Evolutionary conservation across 1,140 invertebrate genomes (phyloP), one percentile per base, ranked within the genome.

Genomic region (Brachionus plicatilis): DNA sequence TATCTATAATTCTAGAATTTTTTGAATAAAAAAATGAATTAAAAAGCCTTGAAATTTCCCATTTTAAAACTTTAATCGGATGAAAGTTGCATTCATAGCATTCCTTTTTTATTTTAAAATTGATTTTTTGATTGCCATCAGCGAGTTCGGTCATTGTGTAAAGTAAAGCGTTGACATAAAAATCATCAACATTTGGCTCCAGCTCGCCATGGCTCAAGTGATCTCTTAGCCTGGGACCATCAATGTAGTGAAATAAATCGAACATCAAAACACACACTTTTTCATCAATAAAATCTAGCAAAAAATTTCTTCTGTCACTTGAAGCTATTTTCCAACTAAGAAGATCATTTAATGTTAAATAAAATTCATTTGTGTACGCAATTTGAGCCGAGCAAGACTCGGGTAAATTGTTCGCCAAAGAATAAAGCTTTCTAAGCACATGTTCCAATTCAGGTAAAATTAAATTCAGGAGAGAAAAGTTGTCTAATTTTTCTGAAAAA

Each of bases 191-290:
- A 37, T 82, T 5, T 14, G 20, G 12, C 2, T 65, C 79, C 20
- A 82, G 12, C 43, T 82, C 53, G 24, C 79, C 79, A 37, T 82
- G 79, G 17, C 79, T 68, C 7, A 82, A 47, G 11, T 68, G 79
- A 65, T 82, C 79, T 82, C 79, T 60, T 27, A 82, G n/a, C 12
- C 79, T 24, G 60, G 79, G 79, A 43, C 79, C 79, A 68, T 82
- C 79, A 14, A 20, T 20, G 14, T 24, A 82, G 41, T 60, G n/a
- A 45, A 82, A 82, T 17, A 82, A 45, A 60, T 82, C 79, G 27
- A 65, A 45, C 27, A 68, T 68, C 5, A 82, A 37, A 37, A 37
- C n/a, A 12, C 11, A 68, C 3, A 12, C 4, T 4, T 82, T 17
- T 37, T 20, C 5, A 45, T 47, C 53, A 12, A 68, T 65, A 12